Base-by-base conservation (phyloP, 2,113 vertebrate genomes). In the Stigmatopora nigra region DNA sequence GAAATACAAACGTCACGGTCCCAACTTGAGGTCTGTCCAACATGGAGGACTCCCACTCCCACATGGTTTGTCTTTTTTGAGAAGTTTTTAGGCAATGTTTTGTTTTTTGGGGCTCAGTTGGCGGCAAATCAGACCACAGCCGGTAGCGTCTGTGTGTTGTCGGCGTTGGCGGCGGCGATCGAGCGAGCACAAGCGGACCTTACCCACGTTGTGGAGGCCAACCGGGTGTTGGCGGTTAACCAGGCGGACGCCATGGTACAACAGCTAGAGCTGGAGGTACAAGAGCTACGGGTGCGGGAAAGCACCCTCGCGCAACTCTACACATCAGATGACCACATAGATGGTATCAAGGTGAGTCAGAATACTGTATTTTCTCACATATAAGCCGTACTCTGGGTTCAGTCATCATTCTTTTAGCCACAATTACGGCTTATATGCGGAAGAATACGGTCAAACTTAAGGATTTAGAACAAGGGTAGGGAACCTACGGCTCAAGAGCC, bases 261-360 rank as follows among this genome's bases (percentile, higher is more conserved):
- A 4, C 83, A 89, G 63, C 78, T 91, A 71, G 86, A 91, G 71
- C 63, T 75, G 64, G 90, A 92, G 71, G 62, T 89, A 0, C 51
- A 80, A 1, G 84, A 85, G 7, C 83, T 92, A 60, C 63, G 41
- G 52, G 68, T 61, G 47, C 82, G 86, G 47, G 75, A 75, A 25
- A 60, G 19, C 4, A 45, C 58, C 3, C 75, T 92, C 0, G 3
- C 46, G 2, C 52, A 84, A 64, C 86, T 90, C 20, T 64, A 67
- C 17, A 58, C 75, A 7, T 82, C 68, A 8, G 74, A 90, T 0
- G 82, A 90, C 75, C 75, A 70, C 51, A 7, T 80, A 1, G 70
- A 82, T 52, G 82, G 84, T 14, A 61, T 89, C 5, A 82, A 82
- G 86, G 89, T 90, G 0, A 44, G 76, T 16, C 38, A 41, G 9